Conservation (phyloP, 2,113 vertebrate genomes). For the Petrocephalus zakoni region DNA sequence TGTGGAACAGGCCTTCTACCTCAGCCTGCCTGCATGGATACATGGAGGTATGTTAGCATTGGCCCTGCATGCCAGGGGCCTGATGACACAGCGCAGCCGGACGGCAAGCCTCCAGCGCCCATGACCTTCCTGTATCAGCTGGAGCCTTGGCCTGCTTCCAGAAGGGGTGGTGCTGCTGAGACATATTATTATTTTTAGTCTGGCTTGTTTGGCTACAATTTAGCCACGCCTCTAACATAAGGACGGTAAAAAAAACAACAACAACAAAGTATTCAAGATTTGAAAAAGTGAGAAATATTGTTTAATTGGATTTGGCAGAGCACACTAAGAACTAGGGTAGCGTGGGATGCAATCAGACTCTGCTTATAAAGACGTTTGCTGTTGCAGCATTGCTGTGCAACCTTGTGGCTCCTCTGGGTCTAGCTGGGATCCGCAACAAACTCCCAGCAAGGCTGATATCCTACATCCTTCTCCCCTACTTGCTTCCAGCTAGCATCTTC, state of each 20-base stretch:
- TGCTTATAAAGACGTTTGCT: not conserved
- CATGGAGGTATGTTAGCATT: not conserved
- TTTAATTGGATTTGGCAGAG: not conserved
- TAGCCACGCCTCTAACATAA: not conserved
- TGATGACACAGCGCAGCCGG: not conserved
- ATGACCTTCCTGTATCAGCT: not conserved
- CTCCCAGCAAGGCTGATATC: constrained; percentile 15
- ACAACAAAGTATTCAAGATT: not conserved
- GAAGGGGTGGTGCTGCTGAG: not conserved
- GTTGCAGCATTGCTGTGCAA: not conserved
- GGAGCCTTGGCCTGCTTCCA: not conserved
- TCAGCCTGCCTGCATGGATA: not conserved
- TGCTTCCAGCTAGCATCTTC: constrained; percentile 1
- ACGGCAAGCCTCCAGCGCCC: not conserved
- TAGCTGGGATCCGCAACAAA: not conserved
- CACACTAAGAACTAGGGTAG: not conserved
- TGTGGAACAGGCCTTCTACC: not conserved
- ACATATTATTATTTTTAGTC: not conserved
- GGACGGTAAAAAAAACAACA: not conserved
- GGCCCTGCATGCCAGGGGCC: not conserved
- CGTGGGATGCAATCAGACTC: not conserved
- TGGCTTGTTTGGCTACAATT: not conserved
- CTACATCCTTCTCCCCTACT: constrained; percentile 24
- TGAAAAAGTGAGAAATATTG: not conserved
- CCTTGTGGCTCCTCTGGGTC: not conserved